Evolutionary conservation across 2,797 vertebrate genomes (phyloP), one percentile per base, ranked within the genome.

Genomic region (Hoplostethus mediterraneus): DNA sequence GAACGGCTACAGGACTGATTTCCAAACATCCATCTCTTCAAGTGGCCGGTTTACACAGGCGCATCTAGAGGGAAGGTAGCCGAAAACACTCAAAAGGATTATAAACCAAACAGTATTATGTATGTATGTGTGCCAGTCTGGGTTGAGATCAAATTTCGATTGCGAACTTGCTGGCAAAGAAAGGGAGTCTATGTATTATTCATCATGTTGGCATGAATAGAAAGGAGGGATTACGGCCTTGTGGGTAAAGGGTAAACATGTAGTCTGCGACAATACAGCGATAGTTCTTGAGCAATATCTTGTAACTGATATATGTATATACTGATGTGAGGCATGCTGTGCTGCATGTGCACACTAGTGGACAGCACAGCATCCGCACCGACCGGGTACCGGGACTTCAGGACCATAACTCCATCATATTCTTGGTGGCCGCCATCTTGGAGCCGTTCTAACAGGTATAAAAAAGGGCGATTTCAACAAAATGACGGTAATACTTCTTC

Each of bases 401-500:
- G 53, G 14, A 33, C 53, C 58, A 14, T 6, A 13, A 4, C 14
- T 58, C 47, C 31, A 30, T 59, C 52, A 42, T 4, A 45, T 14
- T 33, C 57, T 6, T 52, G 45, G 16, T 30, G 5, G n/a, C 25
- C 7, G 53, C 48, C 52, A 28, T 77, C 40, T 59, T 52, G 30
- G 63, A 13, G n/a, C 12, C 11, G 28, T 51, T 31, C 55, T 47
- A 71, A 10, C 25, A 5, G 17, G 12, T 36, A 28, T 28, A 28
- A 25, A 28, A 63, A 57, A n/a, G n/a, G 59, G 1, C 48, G 2
- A 16, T 58, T 65, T 55, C 17, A 45, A 53, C 3, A 61, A 30
- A 70, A 58, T 8, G 9, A 63, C 63, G 28, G 28, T 28, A 28
- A 28, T 3, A 28, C 28, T 28, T 28, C 28, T 28, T 28, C 28